Evolutionary conservation across 2,113 vertebrate species (phyloP), one percentile per base, ranked within the genome.

Genomic region (Galemys pyrenaicus): DNA sequence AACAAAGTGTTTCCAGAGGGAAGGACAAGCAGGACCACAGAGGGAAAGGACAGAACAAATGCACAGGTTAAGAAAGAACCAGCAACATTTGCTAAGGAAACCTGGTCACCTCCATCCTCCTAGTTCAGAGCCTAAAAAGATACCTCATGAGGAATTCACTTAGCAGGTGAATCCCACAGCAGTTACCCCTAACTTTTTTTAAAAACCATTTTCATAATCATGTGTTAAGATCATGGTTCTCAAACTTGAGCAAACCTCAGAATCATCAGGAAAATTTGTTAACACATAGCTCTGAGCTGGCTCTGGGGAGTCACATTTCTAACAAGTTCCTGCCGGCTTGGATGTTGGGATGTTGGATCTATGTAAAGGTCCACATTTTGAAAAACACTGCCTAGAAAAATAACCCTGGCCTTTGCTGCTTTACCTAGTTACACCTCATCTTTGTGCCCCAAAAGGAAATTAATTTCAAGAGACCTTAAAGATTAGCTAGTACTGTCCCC

Each of bases 121-220:
- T 15, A 5, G 2, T 2, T 0, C 5, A 44, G 13, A 60, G 0
- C 4, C 73, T 62, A 1, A 0, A 35, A 64, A 68, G 20, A 84
- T 60, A 7, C 3, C 12, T 39, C 54, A 35, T 13, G 20, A 80
- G 46, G 24, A 1, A 80, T 71, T 79, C 67, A n/a, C 2, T 65
- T 56, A 15, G 9, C 44, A 64, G 22, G 12, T 44, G 9, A 54
- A 70, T 54, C 46, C 2, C 41, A 90, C 30, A 26, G 56, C 37
- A 41, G 9, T 64, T 26, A 54, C 1, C 46, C 5, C 3, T 54
- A 15, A 35, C 19, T 79, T 28, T 13, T 56, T 51, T n/a, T 20
- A 30, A 32, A 44, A 82, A 35, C 41, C 22, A 2, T 17, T 60
- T 78, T 35, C 1, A 16, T n/a, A 17, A 2, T 1, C 28, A 28